A percentile compares a stretch with the other conserved stretches of the same genome.
These are phyloP conservation scores for Miltochrista miniata DNA, from an alignment of 2,888 invertebrate genomes.

Conservation along the genomic window DNA sequence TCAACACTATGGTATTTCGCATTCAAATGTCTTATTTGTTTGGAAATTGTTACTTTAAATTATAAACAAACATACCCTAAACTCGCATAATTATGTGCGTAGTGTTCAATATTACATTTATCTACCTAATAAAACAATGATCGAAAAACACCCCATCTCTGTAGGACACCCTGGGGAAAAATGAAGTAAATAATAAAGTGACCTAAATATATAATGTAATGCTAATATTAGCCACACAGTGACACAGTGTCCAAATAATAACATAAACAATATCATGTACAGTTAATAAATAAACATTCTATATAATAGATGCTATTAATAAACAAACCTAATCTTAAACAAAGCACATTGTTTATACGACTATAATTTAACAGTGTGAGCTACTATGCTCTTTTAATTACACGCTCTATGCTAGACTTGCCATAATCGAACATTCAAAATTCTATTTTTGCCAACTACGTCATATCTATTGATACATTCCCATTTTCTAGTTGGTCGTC, in stretches of 20 bases:
- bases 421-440: slow-evolving; percentile 38
- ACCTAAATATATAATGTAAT: too few species aligned
- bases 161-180: too few species aligned
- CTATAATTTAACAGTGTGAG: slow-evolving; percentile 14
- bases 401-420: slow-evolving; percentile 13
- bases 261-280: not conserved
- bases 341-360: slow-evolving; percentile 20
- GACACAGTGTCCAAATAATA: not conserved
- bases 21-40: not conserved
- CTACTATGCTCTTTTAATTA: slow-evolving; percentile 23
- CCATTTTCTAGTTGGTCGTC: slow-evolving; percentile 31
- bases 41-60: not conserved
- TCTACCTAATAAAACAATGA: too few species aligned
- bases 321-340: slow-evolving; percentile 20
- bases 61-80: too few species aligned
- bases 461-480: slow-evolving; percentile 35
- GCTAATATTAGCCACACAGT: not conserved
- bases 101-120: too few species aligned
- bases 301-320: slow-evolving; percentile 10
- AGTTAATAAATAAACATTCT: not conserved
- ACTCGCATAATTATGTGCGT: too few species aligned
- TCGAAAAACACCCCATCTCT: too few species aligned
- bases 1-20: not conserved
- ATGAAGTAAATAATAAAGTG: too few species aligned
- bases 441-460: slow-evolving; percentile 40